Evolutionary conservation across 2,888 invertebrate genomes (phyloP).

Genomic region (Lycocerus yunnanus): DNA sequence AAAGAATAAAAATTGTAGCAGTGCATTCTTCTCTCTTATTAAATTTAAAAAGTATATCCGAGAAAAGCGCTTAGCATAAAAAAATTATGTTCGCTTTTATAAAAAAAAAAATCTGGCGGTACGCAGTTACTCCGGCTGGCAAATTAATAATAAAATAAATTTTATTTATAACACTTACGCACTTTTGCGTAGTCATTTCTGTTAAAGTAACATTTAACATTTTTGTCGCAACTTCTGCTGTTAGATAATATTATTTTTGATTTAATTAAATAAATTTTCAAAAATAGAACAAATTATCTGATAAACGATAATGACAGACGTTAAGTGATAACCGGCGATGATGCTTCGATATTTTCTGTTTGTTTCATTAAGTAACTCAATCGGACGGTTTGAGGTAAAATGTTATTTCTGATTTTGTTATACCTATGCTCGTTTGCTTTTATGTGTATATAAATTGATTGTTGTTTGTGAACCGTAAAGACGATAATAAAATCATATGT

Average conservation of each 20-base stretch:
- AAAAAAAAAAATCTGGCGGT: background rate
- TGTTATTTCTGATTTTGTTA: background rate
- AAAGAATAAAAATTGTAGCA: background rate
- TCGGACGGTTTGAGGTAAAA: conserved; percentile 19
- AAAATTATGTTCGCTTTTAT: background rate
- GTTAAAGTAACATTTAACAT: background rate
- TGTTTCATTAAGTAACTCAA: conserved; percentile 15
- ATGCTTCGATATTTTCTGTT: conserved; percentile 18
- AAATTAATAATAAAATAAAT: background rate
- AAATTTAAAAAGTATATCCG: background rate
- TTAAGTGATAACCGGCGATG: conserved; percentile 21
- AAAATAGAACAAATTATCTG: conserved; percentile 4
- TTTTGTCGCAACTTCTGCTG: background rate
- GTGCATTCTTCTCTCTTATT: background rate
- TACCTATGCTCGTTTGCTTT: background rate
- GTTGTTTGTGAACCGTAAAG: background rate
- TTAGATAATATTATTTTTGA: background rate
- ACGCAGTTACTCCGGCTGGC: background rate
- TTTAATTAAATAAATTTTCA: background rate
- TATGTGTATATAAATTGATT: background rate
- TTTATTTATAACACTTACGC: background rate
- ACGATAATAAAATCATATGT: background rate
- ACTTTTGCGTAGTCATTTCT: background rate
- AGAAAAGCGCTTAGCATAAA: background rate
- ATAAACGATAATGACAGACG: conserved; percentile 23